Evolutionary conservation across 2,888 invertebrate species (phyloP).

Genomic region (Lydus trimaculatus): DNA sequence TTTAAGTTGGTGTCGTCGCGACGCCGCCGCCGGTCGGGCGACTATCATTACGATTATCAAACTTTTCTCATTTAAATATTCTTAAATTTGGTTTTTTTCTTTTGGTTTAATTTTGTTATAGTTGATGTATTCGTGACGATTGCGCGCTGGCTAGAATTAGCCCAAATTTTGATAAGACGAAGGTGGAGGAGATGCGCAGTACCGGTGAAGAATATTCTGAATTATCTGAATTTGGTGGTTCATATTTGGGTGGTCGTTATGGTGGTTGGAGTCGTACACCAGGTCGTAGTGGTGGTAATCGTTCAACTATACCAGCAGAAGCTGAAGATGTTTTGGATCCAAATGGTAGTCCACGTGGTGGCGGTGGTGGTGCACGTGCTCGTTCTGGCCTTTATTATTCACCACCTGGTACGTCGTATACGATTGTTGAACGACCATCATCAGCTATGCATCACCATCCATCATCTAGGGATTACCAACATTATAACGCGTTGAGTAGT

Average conservation of each 20-base stretch:
- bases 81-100: neutral
- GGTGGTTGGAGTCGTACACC: conserved; percentile 54
- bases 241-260: conserved; percentile 50
- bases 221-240: conserved; percentile 59
- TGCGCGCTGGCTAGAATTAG: conserved; percentile 47
- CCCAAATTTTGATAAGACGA: conserved; percentile 12
- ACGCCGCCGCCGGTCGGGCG: conserved; percentile 15
- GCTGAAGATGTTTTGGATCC: conserved; percentile 67
- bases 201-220: conserved; percentile 60
- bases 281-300: conserved; percentile 64
- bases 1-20: conserved; percentile 20
- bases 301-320: conserved; percentile 64
- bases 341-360: conserved; percentile 58
- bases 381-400: conserved; percentile 83
- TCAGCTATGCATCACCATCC: conserved; percentile 69
- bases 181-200: conserved; percentile 51
- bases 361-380: conserved; percentile 59
- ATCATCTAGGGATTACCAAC: conserved; percentile 48
- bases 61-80: neutral
- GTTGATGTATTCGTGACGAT: conserved; percentile 58
- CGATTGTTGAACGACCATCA: conserved; percentile 83
- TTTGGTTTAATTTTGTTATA: conserved; percentile 38
- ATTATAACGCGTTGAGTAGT: conserved; percentile 61
- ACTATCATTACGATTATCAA: neutral
- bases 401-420: conserved; percentile 88